These are phyloP conservation scores for Dicerorhinus sumatrensis DNA, from an alignment of 2,113 vertebrate species.

Conservation along the genomic window DNA sequence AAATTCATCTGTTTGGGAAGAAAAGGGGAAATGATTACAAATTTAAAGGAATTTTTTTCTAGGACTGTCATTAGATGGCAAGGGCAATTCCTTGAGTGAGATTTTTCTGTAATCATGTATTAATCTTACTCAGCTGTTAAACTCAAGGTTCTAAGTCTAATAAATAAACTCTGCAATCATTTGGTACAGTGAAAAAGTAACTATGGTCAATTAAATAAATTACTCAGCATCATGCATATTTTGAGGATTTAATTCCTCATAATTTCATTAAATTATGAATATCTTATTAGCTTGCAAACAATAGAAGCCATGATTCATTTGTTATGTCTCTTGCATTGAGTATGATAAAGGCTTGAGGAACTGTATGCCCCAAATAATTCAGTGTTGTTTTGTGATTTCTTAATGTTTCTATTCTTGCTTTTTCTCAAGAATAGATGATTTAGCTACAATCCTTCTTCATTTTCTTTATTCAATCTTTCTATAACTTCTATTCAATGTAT, in stretches of 20 bases:
- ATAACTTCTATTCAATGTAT: background rate
- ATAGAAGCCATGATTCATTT: background rate
- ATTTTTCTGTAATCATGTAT: background rate
- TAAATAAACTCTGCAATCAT: background rate
- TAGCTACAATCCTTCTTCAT: rapidly evolving
- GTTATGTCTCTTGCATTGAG: background rate
- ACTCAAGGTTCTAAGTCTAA: background rate
- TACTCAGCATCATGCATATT: background rate
- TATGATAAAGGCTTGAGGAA: background rate
- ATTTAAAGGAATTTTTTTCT: background rate
- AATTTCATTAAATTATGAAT: background rate
- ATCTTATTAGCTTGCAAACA: background rate
- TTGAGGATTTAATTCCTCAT: background rate
- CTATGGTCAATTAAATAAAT: background rate
- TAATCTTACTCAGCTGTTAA: background rate
- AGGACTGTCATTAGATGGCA: background rate
- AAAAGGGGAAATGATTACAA: background rate
- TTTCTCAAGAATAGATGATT: background rate
- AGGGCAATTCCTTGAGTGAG: background rate
- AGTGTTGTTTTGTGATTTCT: background rate
- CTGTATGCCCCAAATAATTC: background rate
- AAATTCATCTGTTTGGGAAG: background rate
- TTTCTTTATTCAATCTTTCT: background rate
- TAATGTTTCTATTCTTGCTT: background rate
- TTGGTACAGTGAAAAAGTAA: background rate